Evolutionary conservation across 2,888 invertebrate species (phyloP), one percentile per base, ranked within the genome.

Genomic region (Coronaproctus castanopsis): DNA sequence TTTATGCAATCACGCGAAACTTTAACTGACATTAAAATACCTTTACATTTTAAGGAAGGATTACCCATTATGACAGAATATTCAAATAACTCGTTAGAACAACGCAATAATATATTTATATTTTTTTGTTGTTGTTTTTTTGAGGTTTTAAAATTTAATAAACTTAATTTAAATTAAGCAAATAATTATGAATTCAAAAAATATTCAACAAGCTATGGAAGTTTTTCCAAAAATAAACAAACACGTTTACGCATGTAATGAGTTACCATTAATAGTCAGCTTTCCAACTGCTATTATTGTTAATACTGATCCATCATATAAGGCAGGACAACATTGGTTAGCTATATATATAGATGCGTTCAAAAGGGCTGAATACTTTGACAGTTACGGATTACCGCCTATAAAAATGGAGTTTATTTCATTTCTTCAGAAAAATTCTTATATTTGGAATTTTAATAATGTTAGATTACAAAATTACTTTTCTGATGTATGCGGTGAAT

Each of bases 31-130:
- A n/a, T n/a, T n/a, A n/a, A n/a, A n/a, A n/a, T n/a, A n/a, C n/a
- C n/a, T n/a, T n/a, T n/a, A n/a, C n/a, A n/a, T n/a, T 55, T 55
- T 24, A 18, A 24, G 2, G n/a, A 55, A 55, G 55, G 55, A 1
- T 23, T 55, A 2, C 55, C 55, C 20, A 8, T 10, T 1, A 24
- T 1, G 1, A 5, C 10, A 19, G 18, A 3, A 24, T 14, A 1
- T n/a, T 2, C 3, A 18, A 24, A 2, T 55, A 5, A 55, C n/a
- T n/a, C n/a, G n/a, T n/a, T n/a, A n/a, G n/a, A n/a, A n/a, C 55
- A n/a, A n/a, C n/a, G n/a, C n/a, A n/a, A n/a, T n/a, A n/a, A n/a
- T n/a, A n/a, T n/a, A n/a, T n/a, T n/a, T n/a, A n/a, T n/a, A n/a
- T n/a, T n/a, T n/a, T n/a, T n/a, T n/a, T n/a, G n/a, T n/a, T n/a